phyloP scores from a whole-genome alignment of 2,113 vertebrate species.

The Salvator merianae region DNA sequence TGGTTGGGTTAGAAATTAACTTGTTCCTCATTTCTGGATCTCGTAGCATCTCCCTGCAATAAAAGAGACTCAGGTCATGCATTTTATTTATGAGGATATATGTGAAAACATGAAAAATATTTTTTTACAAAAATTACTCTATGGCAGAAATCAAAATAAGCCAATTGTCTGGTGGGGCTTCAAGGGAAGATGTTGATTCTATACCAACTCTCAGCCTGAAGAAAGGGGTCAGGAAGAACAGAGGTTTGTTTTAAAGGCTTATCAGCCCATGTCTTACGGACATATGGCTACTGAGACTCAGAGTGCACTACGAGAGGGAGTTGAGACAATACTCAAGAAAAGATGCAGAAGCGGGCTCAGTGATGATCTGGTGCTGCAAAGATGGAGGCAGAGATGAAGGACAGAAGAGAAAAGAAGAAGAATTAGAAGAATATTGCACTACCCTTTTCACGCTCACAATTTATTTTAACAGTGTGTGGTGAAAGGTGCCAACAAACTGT shows the following conservation, averaged over 20 bases:
- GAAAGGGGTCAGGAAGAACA: slow-evolving; percentile 24
- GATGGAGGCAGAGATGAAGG: slow-evolving; percentile 56
- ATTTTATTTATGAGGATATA: not conserved
- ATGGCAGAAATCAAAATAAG: slow-evolving; percentile 47
- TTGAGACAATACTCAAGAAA: slow-evolving; percentile 50
- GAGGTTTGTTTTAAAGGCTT: slow-evolving; percentile 32
- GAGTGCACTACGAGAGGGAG: slow-evolving; percentile 34
- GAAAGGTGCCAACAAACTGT: slow-evolving; percentile 50
- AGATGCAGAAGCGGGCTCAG: slow-evolving; percentile 52
- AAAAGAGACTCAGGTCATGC: slow-evolving; percentile 65
- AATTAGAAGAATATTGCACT: slow-evolving; percentile 60
- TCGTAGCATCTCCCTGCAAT: slow-evolving; percentile 94
- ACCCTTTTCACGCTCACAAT: slow-evolving; percentile 59
- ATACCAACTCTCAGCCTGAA: slow-evolving; percentile 43
- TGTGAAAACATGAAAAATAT: slow-evolving; percentile 18
- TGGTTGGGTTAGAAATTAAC: slow-evolving; percentile 98
- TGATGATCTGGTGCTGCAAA: slow-evolving; percentile 47
- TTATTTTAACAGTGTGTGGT: slow-evolving; percentile 49
- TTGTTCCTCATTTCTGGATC: slow-evolving; percentile 99
- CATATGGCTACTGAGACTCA: slow-evolving; percentile 28
- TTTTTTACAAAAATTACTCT: slow-evolving; percentile 37
- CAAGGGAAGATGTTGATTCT: slow-evolving; percentile 26
- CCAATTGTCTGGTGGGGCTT: slow-evolving; percentile 31
- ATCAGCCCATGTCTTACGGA: slow-evolving; percentile 19
- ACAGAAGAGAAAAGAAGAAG: slow-evolving; percentile 47